phyloP scores from a whole-genome alignment of 1,140 invertebrate species.

The Cotesia glomerata region DNA sequence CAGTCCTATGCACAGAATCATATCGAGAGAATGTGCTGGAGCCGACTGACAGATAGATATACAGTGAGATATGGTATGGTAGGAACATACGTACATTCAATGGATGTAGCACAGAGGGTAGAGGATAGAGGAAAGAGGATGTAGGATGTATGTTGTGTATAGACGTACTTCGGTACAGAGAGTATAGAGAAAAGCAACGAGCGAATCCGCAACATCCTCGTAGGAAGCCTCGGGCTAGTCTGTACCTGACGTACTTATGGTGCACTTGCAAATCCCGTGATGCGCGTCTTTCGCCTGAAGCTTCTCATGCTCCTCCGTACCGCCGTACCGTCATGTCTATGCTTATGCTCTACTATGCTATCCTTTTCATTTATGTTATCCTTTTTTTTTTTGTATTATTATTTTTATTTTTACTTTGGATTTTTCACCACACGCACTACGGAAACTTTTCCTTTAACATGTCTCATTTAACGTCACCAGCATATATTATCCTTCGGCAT shows the following conservation, averaged over 20 bases:
- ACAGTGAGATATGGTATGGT: too few species aligned
- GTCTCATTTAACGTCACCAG: too few species aligned
- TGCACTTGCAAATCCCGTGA: constrained; percentile 13
- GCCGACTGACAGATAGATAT: too few species aligned
- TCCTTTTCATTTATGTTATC: not conserved
- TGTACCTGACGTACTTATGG: constrained; percentile 25
- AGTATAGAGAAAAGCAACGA: constrained; percentile 17
- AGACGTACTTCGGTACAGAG: not conserved
- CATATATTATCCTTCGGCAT: too few species aligned
- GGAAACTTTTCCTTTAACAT: not conserved
- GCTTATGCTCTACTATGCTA: not conserved
- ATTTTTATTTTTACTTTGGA: not conserved
- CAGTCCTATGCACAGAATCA: too few species aligned
- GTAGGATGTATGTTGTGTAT: not conserved
- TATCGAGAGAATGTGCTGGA: too few species aligned
- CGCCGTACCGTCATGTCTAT: not conserved
- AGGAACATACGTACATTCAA: too few species aligned
- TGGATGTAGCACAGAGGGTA: not conserved
- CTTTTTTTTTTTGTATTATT: not conserved
- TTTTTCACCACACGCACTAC: not conserved
- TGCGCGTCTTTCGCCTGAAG: constrained; percentile 13
- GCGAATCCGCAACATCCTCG: constrained; percentile 24
- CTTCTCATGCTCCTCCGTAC: constrained; percentile 11
- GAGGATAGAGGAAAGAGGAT: too few species aligned
- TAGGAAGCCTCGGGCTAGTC: constrained; percentile 19